Evolutionary conservation across 2,888 invertebrate species (phyloP).

Genomic region (Hypomecis punctinalis): DNA sequence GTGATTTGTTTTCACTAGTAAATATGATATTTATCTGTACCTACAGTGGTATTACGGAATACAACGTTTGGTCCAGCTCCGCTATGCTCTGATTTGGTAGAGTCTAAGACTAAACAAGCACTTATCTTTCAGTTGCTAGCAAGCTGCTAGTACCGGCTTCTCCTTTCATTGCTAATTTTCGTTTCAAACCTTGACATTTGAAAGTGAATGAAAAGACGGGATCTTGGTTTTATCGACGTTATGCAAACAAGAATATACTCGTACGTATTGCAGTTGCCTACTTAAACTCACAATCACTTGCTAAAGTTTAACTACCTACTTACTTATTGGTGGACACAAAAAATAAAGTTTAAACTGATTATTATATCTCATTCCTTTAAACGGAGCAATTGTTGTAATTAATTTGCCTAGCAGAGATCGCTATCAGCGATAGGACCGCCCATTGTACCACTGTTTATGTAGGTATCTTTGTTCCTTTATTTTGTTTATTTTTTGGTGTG

Average conservation of each 20-base stretch:
- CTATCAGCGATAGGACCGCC: too few relatives aligned
- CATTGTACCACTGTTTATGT: too few relatives aligned
- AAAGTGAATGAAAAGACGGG: slow-evolving; percentile 65
- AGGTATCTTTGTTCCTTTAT: too few relatives aligned
- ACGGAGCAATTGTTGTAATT: too few relatives aligned
- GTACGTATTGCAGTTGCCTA: slow-evolving; percentile 22
- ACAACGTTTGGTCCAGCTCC: too few relatives aligned
- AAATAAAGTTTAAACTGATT: background rate
- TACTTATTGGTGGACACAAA: background rate
- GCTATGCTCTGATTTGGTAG: too few relatives aligned
- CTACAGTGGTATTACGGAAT: too few relatives aligned
- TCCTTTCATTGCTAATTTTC: slow-evolving; percentile 56
- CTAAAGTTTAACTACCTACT: slow-evolving; percentile 5
- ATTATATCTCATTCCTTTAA: too few relatives aligned
- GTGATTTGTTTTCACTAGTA: too few relatives aligned
- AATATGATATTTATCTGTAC: too few relatives aligned
- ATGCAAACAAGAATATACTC: slow-evolving; percentile 52
- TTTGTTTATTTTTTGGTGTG: too few relatives aligned
- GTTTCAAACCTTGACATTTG: slow-evolving; percentile 70
- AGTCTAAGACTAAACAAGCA: slow-evolving; percentile 31
- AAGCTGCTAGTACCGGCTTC: slow-evolving; percentile 29
- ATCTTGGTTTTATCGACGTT: slow-evolving; percentile 48
- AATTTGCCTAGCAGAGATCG: too few relatives aligned
- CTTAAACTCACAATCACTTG: slow-evolving; percentile 31
- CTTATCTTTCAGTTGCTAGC: slow-evolving; percentile 49